Base-by-base conservation (phyloP, 2,888 invertebrate genomes). In the Eupithecia subumbrata region DNA sequence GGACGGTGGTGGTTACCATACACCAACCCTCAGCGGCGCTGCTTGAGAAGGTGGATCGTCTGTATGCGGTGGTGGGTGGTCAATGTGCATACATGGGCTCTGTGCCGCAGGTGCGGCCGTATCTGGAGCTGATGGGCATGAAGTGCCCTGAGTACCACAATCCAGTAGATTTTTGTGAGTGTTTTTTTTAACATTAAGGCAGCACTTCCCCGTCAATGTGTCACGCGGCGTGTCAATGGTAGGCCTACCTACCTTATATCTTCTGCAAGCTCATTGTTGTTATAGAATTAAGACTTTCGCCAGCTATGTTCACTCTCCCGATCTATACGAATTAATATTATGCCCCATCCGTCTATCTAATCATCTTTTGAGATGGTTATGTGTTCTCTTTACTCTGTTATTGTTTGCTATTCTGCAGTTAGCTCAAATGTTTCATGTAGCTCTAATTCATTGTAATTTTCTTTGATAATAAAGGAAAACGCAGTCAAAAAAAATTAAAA, bases 21-120 rank as follows among this genome's bases (percentile, higher is more conserved):
- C 99, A 99, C 91, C 98, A 99, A 89, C 98, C 99, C 0, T 98
- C 98, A 77, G 98, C 98, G 4, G 95, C 97, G 70, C 95, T 98
- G 67, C 97, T 98, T 84, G 97, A 97, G 85, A 97, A 98, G 96
- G 97, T 99, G 88, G 98, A 99, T 91, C 96, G 98, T 87, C 91
- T 99, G 63, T 98, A 98, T 90, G 97, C 97, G 48, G 91, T 99
- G 25, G 97, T 97, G 0, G 96, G 96, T 48, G 99, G 98, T 0
- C 95, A 95, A 80, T 98, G 98, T 86, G 96, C 97, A 25, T 98
- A 97, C 88, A 96, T 97, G 77, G 99, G 99, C 12, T 96, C 97
- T 0, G 96, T 98, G 0, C 95, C 95, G 45, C 96, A 96, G 75
- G 91, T 99, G 34, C 94, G 98, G 70, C 97, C 97, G 0, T 99